A percentile compares a stretch with the other conserved stretches of the same genome.
phyloP scores from a whole-genome alignment of 2,888 invertebrate genomes.

The Spisula subtruncata region DNA sequence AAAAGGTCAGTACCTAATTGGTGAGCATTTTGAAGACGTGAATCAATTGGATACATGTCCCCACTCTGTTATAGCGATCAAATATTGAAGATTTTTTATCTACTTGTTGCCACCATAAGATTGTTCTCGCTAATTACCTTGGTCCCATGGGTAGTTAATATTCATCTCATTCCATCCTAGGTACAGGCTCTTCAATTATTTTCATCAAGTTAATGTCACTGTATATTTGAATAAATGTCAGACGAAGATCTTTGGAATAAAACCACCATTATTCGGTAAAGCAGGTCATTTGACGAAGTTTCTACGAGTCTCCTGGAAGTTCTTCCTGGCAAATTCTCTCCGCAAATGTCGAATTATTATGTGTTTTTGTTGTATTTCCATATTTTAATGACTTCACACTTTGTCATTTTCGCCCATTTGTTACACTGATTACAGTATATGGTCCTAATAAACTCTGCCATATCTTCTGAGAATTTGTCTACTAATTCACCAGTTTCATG shows the following conservation, averaged over 20 bases:
- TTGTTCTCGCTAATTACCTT: conserved; percentile 45
- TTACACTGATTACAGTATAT: conserved; percentile 5
- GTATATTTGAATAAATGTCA: conserved; percentile 28
- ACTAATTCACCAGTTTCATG: conserved; percentile 12
- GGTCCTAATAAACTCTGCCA: not conserved
- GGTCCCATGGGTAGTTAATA: conserved; percentile 48
- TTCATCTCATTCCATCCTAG: conserved; percentile 45
- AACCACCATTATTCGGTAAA: not conserved
- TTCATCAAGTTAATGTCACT: conserved; percentile 42
- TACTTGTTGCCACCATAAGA: conserved; percentile 40
- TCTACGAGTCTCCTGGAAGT: not conserved
- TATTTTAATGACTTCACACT: conserved; percentile 21
- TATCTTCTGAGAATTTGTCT: not conserved
- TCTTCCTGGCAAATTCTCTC: not conserved
- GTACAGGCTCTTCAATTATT: conserved; percentile 34
- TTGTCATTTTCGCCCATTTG: conserved; percentile 17
- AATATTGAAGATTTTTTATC: conserved; percentile 55
- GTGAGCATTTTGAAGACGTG: not conserved
- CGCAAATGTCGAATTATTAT: conserved; percentile 5
- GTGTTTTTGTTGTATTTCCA: conserved; percentile 21
- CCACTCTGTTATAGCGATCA: conserved; percentile 42
- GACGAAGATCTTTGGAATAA: not conserved
- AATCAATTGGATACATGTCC: conserved; percentile 24
- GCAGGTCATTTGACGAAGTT: not conserved
- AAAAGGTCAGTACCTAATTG: not conserved